Percentiles rank a stretch among this genome's conserved stretches.
phyloP scores from a whole-genome alignment of 2,888 invertebrate genomes.

The Dasypogon diadema region DNA sequence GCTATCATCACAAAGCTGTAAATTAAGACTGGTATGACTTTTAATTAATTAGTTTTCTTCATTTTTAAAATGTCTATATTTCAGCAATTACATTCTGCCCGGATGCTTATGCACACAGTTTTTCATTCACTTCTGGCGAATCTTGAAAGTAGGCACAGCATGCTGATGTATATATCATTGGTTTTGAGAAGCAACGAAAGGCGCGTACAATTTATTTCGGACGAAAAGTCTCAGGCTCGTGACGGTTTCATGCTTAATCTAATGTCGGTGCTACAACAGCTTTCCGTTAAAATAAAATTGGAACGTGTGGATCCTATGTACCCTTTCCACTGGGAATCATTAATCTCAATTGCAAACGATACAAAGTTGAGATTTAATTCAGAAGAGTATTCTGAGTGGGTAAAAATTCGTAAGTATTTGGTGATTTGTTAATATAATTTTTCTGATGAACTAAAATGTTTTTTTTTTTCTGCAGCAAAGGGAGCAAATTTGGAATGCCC shows the following conservation, averaged over 20 bases:
- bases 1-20: conserved; percentile 60
- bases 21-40: conserved; percentile 16
- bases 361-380: conserved; percentile 87
- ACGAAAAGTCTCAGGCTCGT: conserved; percentile 87
- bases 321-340: conserved; percentile 84
- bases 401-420: conserved; percentile 73
- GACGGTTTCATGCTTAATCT: conserved; percentile 97
- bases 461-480: conserved; percentile 66
- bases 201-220: conserved; percentile 89
- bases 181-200: conserved; percentile 86
- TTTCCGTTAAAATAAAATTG: conserved; percentile 90
- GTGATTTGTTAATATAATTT: conserved; percentile 1
- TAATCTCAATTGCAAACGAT: conserved; percentile 81
- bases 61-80: conserved; percentile 65
- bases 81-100: conserved; percentile 82
- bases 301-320: conserved; percentile 91
- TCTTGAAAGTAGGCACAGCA: conserved; percentile 81
- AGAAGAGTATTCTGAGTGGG: conserved; percentile 84
- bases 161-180: conserved; percentile 83
- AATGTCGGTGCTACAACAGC: conserved; percentile 88
- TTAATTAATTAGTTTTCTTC: neutral
- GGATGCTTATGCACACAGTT: conserved; percentile 82
- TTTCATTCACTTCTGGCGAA: conserved; percentile 88
- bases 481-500: conserved; percentile 77
- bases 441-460: conserved; percentile 2